These are phyloP conservation scores for Phaenicophaeus curvirostris DNA, from an alignment of 2,797 vertebrate genomes.

Conservation along the genomic window DNA sequence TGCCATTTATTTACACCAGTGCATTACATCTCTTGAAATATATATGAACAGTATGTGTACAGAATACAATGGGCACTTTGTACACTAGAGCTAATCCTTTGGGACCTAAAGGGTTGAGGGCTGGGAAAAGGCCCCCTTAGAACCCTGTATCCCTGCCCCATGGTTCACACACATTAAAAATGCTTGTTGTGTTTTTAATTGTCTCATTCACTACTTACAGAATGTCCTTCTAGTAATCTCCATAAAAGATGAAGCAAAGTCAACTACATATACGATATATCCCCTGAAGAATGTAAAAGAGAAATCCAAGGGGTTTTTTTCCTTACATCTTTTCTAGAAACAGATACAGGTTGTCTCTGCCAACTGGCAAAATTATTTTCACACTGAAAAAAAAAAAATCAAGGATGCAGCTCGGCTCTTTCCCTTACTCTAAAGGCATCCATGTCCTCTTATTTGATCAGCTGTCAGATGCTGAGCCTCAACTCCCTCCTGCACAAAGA, in stretches of 20 bases:
- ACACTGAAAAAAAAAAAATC: not conserved
- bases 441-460: not conserved
- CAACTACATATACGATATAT: not conserved
- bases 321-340: too few relatives aligned
- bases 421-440: not conserved
- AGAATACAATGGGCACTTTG: constrained; percentile 34
- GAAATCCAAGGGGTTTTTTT: too few relatives aligned
- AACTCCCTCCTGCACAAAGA: not conserved
- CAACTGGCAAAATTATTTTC: too few relatives aligned
- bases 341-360: too few relatives aligned
- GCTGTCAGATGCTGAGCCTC: not conserved
- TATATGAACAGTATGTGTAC: not conserved
- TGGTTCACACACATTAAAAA: not conserved
- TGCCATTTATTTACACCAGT: constrained; percentile 21
- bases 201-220: not conserved
- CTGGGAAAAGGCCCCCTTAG: not conserved
- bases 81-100: not conserved
- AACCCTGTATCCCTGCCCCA: not conserved
- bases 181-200: not conserved
- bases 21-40: constrained; percentile 29
- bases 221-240: not conserved
- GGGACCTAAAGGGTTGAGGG: not conserved
- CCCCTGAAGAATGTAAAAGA: too few relatives aligned
- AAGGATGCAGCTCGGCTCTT: not conserved
- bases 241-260: not conserved